Base-by-base conservation (phyloP, 2,797 vertebrate genomes). In the Takifugu ocellatus region DNA sequence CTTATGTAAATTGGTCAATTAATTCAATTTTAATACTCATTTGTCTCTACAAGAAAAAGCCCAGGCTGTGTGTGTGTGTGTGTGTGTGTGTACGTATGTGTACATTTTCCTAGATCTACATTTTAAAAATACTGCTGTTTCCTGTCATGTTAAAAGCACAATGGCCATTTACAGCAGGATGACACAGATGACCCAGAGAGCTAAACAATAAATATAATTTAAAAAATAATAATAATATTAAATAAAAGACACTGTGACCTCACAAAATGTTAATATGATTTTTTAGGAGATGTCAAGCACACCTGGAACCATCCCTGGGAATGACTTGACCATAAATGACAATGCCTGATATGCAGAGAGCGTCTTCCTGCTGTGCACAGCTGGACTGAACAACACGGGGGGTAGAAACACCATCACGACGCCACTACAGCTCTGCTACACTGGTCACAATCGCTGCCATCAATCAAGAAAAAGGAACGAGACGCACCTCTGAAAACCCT, bases 401-500 rank as follows among this genome's bases (percentile, higher is more conserved):
- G 49, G 48, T 52, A 21, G 25, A 65, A 7, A 52, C 46, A 48
- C 46, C 59, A 14, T 1, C 12, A 14, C 36, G 1, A 4, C 12
- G 11, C 36, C 1, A 29, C 27, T 7, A 12, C 36, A 39, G 36
- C 10, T 29, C 4, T 29, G 27, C 27, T 29, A 4, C 36, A 12
- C 27, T 14, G 2, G 36, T 14, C 0, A 29, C 26, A 31, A 27
- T 11, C 21, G 24, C 8, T 25, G 24, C 11, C 11, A 49, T 10
- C 5, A 26, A 11, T 14, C 25, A 49, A 49, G 25, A 47, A 29
- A 47, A 6, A 45, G 1, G 57, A 42, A 66, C 14, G 54, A 58
- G 25, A 60, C 85, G 71, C 69, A 93, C 92, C 92, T 91, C 60
- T 78, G 85, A 61, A 74, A 70, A 68, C 74, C 74, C 57, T 84